Percentiles rank a stretch among this genome's conserved stretches.
Evolutionary conservation across 2,888 invertebrate species (phyloP).

Genomic region (Harmothoe impar): DNA sequence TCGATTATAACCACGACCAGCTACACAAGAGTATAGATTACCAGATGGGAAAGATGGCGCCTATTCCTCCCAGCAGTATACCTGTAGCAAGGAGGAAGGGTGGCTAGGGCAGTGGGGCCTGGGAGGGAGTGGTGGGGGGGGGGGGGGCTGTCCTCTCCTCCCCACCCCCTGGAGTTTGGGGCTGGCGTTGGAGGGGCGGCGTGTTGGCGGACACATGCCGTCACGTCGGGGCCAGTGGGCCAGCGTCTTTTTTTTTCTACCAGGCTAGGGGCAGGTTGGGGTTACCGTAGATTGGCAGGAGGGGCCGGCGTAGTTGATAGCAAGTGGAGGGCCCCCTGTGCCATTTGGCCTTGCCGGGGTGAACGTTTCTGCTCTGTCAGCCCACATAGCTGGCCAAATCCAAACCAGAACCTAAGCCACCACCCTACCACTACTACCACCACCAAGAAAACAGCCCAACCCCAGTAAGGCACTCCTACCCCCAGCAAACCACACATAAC

Average conservation of each 20-base stretch:
- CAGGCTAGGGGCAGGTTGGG: slow-evolving; percentile 46
- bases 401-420: slow-evolving; percentile 52
- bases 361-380: slow-evolving; percentile 59
- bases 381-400: slow-evolving; percentile 61
- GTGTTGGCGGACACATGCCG: slow-evolving; percentile 53
- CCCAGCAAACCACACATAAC: neutral
- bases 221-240: slow-evolving; percentile 56
- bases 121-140: neutral
- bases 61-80: neutral
- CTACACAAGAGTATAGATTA: too few relatives aligned
- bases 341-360: slow-evolving; percentile 5
- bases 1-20: too few relatives aligned
- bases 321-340: slow-evolving; percentile 50
- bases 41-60: neutral
- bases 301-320: slow-evolving; percentile 41
- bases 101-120: too few relatives aligned
- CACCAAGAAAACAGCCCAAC: neutral
- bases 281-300: slow-evolving; percentile 60
- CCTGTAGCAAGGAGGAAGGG: neutral
- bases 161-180: neutral
- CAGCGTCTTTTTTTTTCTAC: neutral
- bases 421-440: slow-evolving; percentile 43
- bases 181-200: neutral
- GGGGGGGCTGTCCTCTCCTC: neutral
- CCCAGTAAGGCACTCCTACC: neutral